A percentile compares a stretch with the other conserved stretches of the same genome.
Evolutionary conservation across 2,888 invertebrate genomes (phyloP).

Genomic region (Drosophila limbata): DNA sequence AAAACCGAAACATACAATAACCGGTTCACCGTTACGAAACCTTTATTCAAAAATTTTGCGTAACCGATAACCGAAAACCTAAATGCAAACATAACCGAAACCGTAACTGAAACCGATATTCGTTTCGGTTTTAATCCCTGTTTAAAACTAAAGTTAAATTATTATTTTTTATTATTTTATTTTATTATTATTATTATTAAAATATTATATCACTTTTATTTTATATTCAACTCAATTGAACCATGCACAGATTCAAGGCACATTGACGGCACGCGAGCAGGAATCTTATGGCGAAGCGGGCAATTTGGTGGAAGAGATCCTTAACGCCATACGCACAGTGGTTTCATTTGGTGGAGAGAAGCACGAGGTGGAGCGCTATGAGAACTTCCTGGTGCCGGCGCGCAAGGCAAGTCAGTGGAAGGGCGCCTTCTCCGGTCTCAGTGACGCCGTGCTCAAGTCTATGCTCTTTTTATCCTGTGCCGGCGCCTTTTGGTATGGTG

Average conservation of each 20-base stretch:
- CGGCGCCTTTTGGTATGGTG: conserved; percentile 93
- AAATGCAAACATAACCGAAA: too few species aligned
- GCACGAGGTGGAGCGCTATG: conserved; percentile 89
- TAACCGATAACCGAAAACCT: too few species aligned
- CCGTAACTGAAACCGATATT: too few species aligned
- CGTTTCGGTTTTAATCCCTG: too few species aligned
- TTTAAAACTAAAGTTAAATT: too few species aligned
- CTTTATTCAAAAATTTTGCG: too few species aligned
- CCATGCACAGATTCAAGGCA: conserved; percentile 87
- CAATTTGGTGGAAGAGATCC: conserved; percentile 91
- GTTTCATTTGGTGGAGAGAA: conserved; percentile 92
- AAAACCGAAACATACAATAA: too few species aligned
- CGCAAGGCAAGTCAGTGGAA: conserved; percentile 88
- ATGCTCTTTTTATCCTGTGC: conserved; percentile 91
- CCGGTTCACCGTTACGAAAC: too few species aligned
- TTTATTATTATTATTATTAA: too few species aligned
- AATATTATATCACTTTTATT: too few species aligned
- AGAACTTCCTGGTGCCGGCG: conserved; percentile 87
- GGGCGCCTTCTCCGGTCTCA: conserved; percentile 89
- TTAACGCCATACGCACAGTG: conserved; percentile 91
- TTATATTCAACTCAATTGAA: neutral
- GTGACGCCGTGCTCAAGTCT: conserved; percentile 90
- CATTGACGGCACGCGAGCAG: conserved; percentile 88
- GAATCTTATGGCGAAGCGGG: conserved; percentile 92
- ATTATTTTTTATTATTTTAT: too few species aligned